Evolutionary conservation across 2,797 vertebrate genomes (phyloP), one percentile per base, ranked within the genome.

Genomic region (Acomys russatus): DNA sequence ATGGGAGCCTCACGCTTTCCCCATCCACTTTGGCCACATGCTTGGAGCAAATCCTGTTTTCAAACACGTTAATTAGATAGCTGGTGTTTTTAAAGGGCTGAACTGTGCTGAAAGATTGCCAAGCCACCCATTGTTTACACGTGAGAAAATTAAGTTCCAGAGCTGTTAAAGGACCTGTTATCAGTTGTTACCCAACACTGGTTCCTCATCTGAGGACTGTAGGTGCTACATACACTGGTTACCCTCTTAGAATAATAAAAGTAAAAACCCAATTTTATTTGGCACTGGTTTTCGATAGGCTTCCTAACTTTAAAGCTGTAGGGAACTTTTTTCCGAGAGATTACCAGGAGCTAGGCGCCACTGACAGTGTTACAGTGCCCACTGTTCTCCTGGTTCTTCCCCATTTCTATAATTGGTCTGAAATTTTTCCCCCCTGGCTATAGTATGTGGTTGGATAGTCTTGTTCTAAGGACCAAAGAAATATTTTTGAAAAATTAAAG

Each of bases 401-500:
- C 82, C 15, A 38, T 17, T 85, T 94, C 51, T 70, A 44, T 12
- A 84, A 14, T 44, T 88, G 44, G 15, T 2, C 56, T 93, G 68
- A 51, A 71, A 86, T 25, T n/a, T 92, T 80, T 92, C 90, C 23
- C 95, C 71, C 86, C 38, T 66, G 71, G n/a, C 35, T 79, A 61
- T 20, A 6, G 82, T 4, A 33, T 28, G 17, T 92, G 25, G 6
- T 71, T 79, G 63, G 38, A 28, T 71, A 66, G 35, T 91, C 86
- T 80, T 83, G 6, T 91, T 90, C 49, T 89, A 51, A 86, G 61
- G 94, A 88, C 88, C 63, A 68, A 88, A 51, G 17, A 68, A 68
- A 83, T 44, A 59, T 74, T 78, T 94, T 91, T 94, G 44, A 94
- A 96, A 71, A n/a, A 9, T 71, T 96, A 88, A 33, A 80, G 73